Conservation (phyloP, 2,888 invertebrate genomes). For the Drosophila prolongata region DNA sequence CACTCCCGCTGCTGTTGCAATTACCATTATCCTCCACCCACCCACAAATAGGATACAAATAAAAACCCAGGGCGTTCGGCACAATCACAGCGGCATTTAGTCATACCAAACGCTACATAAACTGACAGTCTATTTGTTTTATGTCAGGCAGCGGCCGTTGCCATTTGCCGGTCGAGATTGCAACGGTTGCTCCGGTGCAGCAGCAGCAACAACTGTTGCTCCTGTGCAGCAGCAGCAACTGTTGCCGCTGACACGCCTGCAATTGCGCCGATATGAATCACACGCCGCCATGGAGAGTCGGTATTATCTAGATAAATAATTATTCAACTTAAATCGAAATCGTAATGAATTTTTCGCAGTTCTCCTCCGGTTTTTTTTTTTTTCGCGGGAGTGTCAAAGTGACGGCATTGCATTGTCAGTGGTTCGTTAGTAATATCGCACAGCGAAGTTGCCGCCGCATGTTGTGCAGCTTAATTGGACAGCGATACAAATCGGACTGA, state of each 20-base stretch:
- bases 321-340: slow-evolving; percentile 81
- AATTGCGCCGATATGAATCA: slow-evolving; percentile 82
- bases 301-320: slow-evolving; percentile 81
- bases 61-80: slow-evolving; percentile 33
- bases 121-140: slow-evolving; percentile 78
- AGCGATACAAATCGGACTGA: slow-evolving; percentile 71
- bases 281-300: slow-evolving; percentile 35
- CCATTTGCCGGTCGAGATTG: slow-evolving; percentile 50
- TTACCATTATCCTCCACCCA: slow-evolving; percentile 49
- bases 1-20: slow-evolving; percentile 35
- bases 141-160: slow-evolving; percentile 63
- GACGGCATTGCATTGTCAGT: slow-evolving; percentile 75
- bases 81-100: slow-evolving; percentile 70
- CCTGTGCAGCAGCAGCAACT: slow-evolving; percentile 45
- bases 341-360: slow-evolving; percentile 76
- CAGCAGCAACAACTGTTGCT: slow-evolving; percentile 8
- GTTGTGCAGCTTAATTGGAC: slow-evolving; percentile 74
- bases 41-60: slow-evolving; percentile 26
- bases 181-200: slow-evolving; percentile 11
- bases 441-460: slow-evolving; percentile 58
- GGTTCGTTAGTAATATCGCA: slow-evolving; percentile 75
- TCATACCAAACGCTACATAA: slow-evolving; percentile 76
- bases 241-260: slow-evolving; percentile 80
- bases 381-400: slow-evolving; percentile 76
- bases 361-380: slow-evolving; percentile 17